Evolutionary conservation across 1,140 invertebrate species (phyloP).

Genomic region (Cotesia chilonis): DNA sequence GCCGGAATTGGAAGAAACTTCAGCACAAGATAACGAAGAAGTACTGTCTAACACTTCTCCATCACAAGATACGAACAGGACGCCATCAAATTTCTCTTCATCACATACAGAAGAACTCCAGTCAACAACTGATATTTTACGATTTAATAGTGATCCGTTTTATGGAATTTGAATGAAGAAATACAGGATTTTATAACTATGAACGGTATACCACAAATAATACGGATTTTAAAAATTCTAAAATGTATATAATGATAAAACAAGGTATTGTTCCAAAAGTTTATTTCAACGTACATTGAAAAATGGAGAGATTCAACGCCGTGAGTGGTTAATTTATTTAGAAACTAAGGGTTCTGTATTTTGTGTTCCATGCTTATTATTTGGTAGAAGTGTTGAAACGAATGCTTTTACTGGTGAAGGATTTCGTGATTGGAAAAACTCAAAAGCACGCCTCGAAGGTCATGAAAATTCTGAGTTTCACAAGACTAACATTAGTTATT

Average conservation of each 20-base stretch:
- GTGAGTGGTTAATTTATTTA: slow-evolving; percentile 37
- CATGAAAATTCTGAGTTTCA: slow-evolving; percentile 36
- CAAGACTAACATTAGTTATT: slow-evolving; percentile 26
- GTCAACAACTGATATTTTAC: slow-evolving; percentile 7
- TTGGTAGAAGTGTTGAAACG: slow-evolving; percentile 9
- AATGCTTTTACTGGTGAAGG: slow-evolving; percentile 25
- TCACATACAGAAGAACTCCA: neutral
- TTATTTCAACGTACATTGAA: slow-evolving; percentile 13
- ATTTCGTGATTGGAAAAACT: slow-evolving; percentile 37
- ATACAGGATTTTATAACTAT: slow-evolving; percentile 1
- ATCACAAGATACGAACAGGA: no score
- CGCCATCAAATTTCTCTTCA: no score
- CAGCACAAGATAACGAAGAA: neutral
- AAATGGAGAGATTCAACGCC: slow-evolving; percentile 29
- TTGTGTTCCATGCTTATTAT: slow-evolving; percentile 5
- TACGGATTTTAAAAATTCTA: slow-evolving; percentile 12
- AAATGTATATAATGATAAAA: slow-evolving; percentile 9
- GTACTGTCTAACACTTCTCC: no score
- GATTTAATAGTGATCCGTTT: neutral
- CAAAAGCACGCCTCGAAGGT: slow-evolving; percentile 17
- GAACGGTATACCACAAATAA: slow-evolving; percentile 7
- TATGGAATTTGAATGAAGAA: slow-evolving; percentile 9
- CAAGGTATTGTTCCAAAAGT: slow-evolving; percentile 28
- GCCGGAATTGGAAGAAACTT: slow-evolving; percentile 5
- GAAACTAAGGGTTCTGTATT: slow-evolving; percentile 27